Base-by-base conservation (phyloP, 1,140 invertebrate genomes). In the Parasteatoda tepidariorum region DNA sequence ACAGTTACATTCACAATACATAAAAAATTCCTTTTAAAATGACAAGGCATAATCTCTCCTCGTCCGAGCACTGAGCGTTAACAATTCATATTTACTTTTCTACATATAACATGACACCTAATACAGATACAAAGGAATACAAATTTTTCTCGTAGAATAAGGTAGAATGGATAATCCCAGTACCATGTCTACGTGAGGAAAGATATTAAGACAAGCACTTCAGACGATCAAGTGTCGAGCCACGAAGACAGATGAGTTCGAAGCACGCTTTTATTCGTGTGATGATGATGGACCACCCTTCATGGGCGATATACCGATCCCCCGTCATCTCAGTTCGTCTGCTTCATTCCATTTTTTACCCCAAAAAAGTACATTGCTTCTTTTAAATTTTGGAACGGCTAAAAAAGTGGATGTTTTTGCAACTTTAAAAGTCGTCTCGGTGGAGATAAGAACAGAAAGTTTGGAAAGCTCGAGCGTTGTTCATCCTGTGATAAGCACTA, bases 161-260 rank as follows among this genome's bases (percentile, higher is more conserved):
- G 18, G 38, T 48, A 18, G 13, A 22, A 28, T 15, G 6, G 66
- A 68, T 71, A 28, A 55, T 57, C 41, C 38, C 18, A 55, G 18
- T 6, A 31, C 28, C 28, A 15, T 18, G 48, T 54, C 38, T 71
- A 30, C 68, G 68, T 71, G 41, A 30, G 41, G 24, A 13, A 34
- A 22, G 67, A 71, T 71, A 71, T 71, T 55, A 71, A 55, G 68
- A 71, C 48, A 33, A 33, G 66, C 38, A 41, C 66, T 68, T 68
- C 57, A 55, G 41, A 71, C 28, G 48, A 71, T 71, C 68, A 33
- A 28, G 48, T 54, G 28, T 13, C 11, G 68, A 71, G 4, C 9
- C 26, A 61, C 22, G 57, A 48, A 64, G 74, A 76, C 59, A 24
- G 59, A 76, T 76, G 22, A 34, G 6, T 7, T 18, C 31, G 3